Evolutionary conservation across 2,888 invertebrate species (phyloP), one percentile per base, ranked within the genome.

Genomic region (Syritta pipiens): DNA sequence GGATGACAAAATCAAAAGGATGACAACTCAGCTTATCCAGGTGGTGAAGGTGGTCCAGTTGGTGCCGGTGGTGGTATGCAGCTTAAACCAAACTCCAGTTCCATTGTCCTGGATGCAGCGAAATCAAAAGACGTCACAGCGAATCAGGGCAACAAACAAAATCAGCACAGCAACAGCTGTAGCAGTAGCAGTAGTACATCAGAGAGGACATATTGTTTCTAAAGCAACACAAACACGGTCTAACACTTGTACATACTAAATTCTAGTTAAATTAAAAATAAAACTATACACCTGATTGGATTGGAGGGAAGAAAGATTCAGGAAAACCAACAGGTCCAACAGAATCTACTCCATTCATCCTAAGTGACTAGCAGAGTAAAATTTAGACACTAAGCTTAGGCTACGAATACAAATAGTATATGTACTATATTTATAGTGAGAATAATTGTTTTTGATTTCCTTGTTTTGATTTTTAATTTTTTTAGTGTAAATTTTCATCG

Each of bases 1-100:
- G 88, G 89, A 85, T 88, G 88, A 88, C 88, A 85, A 81, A 85
- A 83, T 83, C 83, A 57, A 46, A 72, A 44, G 26, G 55, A 74
- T 20, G 49, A 60, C 42, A 74, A 40, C 28, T 49, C 48, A 9
- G 19, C 26, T 42, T 53, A 48, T 53, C 40, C 53, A 30, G 60
- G 19, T 32, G n/a, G n/a, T n/a, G n/a, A n/a, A n/a, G n/a, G n/a
- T n/a, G n/a, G n/a, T n/a, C n/a, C n/a, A n/a, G n/a, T n/a, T n/a
- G n/a, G n/a, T n/a, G n/a, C n/a, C 10, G 30, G 30, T 1, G 9
- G 44, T 30, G 20, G 12, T 30, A 35, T 44, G 6, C 67, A 67
- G 14, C 5, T 62, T 44, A 79, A 79, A 26, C 67, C 65, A 44
- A 79, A 72, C 57, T 74, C 79, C 55, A 79, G 62, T 37, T 9